Evolutionary conservation across 2,797 vertebrate species (phyloP).

Genomic region (Cirrhinus mrigala): DNA sequence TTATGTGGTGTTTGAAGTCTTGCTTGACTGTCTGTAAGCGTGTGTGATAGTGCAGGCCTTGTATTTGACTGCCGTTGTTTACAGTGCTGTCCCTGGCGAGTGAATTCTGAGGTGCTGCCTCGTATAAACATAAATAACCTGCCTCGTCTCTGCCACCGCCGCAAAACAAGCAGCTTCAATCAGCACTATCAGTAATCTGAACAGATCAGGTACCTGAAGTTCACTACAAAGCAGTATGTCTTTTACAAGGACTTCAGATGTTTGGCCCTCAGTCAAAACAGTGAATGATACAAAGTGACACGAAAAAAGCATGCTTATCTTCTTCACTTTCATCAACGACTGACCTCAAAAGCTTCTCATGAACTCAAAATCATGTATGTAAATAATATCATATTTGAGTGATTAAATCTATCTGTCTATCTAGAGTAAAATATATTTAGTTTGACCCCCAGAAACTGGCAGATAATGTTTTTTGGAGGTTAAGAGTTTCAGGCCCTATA

Average conservation of each 20-base stretch:
- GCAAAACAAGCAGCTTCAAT: constrained; percentile 49
- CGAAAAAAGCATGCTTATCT: neutral
- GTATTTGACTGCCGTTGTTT: constrained; percentile 41
- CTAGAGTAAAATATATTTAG: neutral
- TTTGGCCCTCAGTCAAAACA: constrained; percentile 20
- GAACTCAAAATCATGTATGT: neutral
- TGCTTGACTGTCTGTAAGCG: constrained; percentile 14
- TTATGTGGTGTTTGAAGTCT: constrained; percentile 33
- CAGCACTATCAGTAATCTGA: constrained; percentile 45
- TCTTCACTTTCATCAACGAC: neutral
- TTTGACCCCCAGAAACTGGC: neutral
- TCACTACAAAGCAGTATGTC: constrained; percentile 22
- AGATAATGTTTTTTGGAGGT: neutral
- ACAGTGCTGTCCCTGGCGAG: constrained; percentile 45
- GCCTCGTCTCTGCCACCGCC: constrained; percentile 34
- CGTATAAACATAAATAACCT: constrained; percentile 56
- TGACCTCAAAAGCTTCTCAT: neutral
- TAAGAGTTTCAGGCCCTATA: neutral
- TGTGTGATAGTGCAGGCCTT: constrained; percentile 43
- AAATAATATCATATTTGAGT: no score
- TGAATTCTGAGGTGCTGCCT: constrained; percentile 41
- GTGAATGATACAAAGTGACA: constrained; percentile 1
- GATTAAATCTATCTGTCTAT: no score
- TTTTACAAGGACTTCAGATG: constrained; percentile 14
- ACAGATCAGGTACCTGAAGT: constrained; percentile 34